Evolutionary conservation across 2,888 invertebrate genomes (phyloP).

Genomic region (Spodoptera littoralis): DNA sequence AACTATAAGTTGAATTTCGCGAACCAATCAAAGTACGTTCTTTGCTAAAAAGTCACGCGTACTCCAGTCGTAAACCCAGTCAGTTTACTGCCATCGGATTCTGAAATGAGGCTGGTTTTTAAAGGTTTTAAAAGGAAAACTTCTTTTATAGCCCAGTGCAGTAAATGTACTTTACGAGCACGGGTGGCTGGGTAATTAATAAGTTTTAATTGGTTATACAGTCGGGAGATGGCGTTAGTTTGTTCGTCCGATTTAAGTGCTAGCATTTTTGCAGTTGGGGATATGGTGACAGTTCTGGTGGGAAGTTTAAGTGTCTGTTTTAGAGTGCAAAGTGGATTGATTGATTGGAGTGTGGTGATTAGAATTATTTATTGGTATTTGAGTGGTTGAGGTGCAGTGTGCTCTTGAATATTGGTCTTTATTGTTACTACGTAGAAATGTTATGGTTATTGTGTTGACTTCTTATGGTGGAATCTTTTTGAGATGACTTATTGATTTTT

Average conservation of each 20-base stretch:
- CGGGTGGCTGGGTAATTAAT: constrained; percentile 78
- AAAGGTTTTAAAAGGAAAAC: constrained; percentile 79
- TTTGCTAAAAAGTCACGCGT: constrained; percentile 79
- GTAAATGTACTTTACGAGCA: constrained; percentile 77
- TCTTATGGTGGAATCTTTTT: constrained; percentile 29
- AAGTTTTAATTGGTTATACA: constrained; percentile 81
- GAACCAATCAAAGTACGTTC: constrained; percentile 72
- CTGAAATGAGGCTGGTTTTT: constrained; percentile 63
- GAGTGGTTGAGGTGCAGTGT: no score
- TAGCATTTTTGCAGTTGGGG: no score
- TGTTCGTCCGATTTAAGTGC: constrained; percentile 54
- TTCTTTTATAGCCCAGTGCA: constrained; percentile 72
- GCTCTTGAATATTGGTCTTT: not conserved
- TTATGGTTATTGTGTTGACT: not conserved
- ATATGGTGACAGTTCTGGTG: no score
- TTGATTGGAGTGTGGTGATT: no score
- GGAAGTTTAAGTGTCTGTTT: no score
- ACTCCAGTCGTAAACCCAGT: constrained; percentile 59
- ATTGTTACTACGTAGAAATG: constrained; percentile 13
- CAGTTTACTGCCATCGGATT: constrained; percentile 72
- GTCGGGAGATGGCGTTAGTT: constrained; percentile 57
- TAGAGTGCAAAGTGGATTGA: no score
- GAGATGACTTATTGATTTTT: no score
- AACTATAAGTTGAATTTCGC: constrained; percentile 55
- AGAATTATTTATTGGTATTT: no score